Evolutionary conservation across 2,888 invertebrate genomes (phyloP).

Genomic region (Arenicola marina): DNA sequence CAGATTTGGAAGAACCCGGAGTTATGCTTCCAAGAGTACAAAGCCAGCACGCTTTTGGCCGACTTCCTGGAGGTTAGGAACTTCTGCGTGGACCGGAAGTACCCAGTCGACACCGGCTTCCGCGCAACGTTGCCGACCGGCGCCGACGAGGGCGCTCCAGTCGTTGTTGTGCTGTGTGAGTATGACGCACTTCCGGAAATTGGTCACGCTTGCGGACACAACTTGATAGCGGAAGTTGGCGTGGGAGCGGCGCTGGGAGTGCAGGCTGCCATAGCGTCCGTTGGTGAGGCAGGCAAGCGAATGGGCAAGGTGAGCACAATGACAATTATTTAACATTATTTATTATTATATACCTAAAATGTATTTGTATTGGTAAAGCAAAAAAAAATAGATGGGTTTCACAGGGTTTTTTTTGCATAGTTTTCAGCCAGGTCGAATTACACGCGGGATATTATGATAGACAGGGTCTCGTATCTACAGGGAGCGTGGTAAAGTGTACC

Average conservation of each 20-base stretch:
- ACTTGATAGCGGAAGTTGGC: slow-evolving; percentile 31
- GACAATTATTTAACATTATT: too few relatives aligned
- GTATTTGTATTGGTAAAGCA: too few relatives aligned
- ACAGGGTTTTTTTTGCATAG: too few relatives aligned
- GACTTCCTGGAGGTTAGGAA: background rate
- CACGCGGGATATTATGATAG: too few relatives aligned
- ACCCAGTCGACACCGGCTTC: background rate
- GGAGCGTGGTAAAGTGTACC: too few relatives aligned
- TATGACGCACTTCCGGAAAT: slow-evolving; percentile 46
- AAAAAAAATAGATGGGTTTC: too few relatives aligned
- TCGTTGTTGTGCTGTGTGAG: slow-evolving; percentile 56
- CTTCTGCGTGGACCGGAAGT: background rate
- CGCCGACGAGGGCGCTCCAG: slow-evolving; percentile 27
- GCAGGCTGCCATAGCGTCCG: slow-evolving; percentile 24
- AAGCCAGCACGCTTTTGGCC: background rate
- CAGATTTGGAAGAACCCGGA: too few relatives aligned
- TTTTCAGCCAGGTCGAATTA: too few relatives aligned
- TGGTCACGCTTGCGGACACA: slow-evolving; percentile 34
- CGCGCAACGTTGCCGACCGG: background rate
- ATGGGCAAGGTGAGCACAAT: slow-evolving; percentile 25
- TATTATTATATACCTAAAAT: too few relatives aligned
- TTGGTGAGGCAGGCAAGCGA: background rate
- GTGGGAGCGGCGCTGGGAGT: slow-evolving; percentile 28
- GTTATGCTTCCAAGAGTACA: too few relatives aligned
- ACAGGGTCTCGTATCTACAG: too few relatives aligned